phyloP scores from a whole-genome alignment of 2,113 vertebrate species.

The Nothocercus nigrocapillus region DNA sequence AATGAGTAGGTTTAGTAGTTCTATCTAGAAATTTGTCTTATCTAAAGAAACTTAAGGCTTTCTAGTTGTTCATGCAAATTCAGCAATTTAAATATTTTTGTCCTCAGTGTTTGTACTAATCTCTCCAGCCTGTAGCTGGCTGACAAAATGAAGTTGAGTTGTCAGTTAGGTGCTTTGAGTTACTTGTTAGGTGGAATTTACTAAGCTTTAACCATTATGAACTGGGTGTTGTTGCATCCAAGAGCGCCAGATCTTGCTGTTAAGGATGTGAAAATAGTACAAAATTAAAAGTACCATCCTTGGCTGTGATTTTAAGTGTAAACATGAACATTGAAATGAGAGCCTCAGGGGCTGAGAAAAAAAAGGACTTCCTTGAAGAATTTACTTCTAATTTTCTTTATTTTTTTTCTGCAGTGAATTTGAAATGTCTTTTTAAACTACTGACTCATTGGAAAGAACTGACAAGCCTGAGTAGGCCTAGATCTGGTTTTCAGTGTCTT shows the following conservation, averaged over 20 bases:
- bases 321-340: slow-evolving; percentile 6
- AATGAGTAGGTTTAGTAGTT: background rate
- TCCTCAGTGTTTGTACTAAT: background rate
- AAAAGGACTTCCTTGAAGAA: background rate
- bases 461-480: background rate
- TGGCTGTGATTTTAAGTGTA: background rate
- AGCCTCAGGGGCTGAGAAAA: rapidly evolving
- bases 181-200: slow-evolving; percentile 1
- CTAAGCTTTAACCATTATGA: background rate
- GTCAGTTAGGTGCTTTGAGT: background rate
- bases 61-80: background rate
- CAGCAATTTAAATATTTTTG: slow-evolving; percentile 25
- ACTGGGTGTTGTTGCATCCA: background rate
- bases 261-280: slow-evolving; percentile 13
- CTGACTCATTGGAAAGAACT: background rate
- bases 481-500: background rate
- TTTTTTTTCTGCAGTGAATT: background rate
- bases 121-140: background rate
- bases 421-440: slow-evolving; percentile 12
- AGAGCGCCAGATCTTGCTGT: background rate
- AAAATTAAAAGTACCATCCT: background rate
- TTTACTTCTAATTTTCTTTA: background rate
- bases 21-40: background rate
- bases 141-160: background rate
- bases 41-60: background rate